A percentile compares a stretch with the other conserved stretches of the same genome.
Conservation (phyloP, 92 coral and sea anemone species). For the Porites lobata region DNA sequence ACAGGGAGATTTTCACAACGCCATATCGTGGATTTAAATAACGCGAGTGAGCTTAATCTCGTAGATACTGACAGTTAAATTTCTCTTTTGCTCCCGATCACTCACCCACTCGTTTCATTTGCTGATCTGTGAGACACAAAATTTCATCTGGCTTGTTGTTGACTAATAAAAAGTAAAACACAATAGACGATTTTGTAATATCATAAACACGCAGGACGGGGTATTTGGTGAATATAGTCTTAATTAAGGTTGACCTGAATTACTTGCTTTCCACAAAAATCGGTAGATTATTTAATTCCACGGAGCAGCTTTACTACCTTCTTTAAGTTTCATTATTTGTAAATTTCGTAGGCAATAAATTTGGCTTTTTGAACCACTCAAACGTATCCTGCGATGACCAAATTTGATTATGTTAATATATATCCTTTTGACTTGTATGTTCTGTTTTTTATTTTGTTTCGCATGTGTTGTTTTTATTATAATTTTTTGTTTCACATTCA, state of each 20-base stretch:
- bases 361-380: background rate
- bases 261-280: background rate
- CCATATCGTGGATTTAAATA: slow-evolving; percentile 14
- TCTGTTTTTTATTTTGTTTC: background rate
- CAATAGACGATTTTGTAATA: background rate
- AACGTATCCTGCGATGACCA: background rate
- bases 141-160: background rate
- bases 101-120: background rate
- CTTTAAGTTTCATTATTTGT: background rate
- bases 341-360: background rate
- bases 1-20: background rate
- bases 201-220: background rate
- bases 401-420: background rate
- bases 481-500: background rate
- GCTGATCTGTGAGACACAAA: background rate
- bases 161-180: slow-evolving; percentile 2
- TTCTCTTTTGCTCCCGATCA: background rate
- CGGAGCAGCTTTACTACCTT: background rate
- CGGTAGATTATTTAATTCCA: background rate
- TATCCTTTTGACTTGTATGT: background rate
- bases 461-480: too few relatives aligned
- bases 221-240: slow-evolving; percentile 13
- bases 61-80: background rate
- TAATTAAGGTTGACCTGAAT: slow-evolving; percentile 28
- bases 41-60: slow-evolving; percentile 10